A percentile compares a stretch with the other conserved stretches of the same genome.
phyloP scores from a whole-genome alignment of 1,140 invertebrate species.

The Drosophila rufa region DNA sequence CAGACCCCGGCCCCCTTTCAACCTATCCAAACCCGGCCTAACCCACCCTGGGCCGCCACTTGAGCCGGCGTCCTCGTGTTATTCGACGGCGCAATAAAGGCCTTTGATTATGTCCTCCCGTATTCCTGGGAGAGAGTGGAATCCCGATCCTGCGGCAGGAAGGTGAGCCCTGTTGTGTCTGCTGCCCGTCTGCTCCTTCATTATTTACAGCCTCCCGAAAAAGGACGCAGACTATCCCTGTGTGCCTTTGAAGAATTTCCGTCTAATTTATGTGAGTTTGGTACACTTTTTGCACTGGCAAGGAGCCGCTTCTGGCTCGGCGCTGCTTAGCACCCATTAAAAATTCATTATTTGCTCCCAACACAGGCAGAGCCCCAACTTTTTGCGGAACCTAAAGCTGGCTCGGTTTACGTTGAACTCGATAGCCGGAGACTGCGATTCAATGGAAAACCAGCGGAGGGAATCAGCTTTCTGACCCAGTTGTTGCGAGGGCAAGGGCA shows the following conservation, averaged over 20 bases:
- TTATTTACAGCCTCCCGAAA: slow-evolving; percentile 74
- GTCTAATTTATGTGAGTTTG: slow-evolving; percentile 64
- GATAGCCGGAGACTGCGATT: neutral
- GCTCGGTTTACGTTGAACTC: slow-evolving; percentile 1
- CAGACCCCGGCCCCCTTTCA: neutral
- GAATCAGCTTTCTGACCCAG: slow-evolving; percentile 23
- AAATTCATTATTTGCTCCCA: slow-evolving; percentile 58
- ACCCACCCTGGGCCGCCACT: slow-evolving; percentile 28
- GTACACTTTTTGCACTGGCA: slow-evolving; percentile 33
- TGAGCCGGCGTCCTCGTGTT: slow-evolving; percentile 66
- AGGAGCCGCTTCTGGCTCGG: slow-evolving; percentile 19
- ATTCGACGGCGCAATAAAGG: slow-evolving; percentile 69
- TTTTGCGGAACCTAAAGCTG: slow-evolving; percentile 5
- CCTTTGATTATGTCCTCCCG: slow-evolving; percentile 70
- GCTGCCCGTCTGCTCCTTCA: slow-evolving; percentile 70
- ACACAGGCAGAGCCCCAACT: slow-evolving; percentile 9
- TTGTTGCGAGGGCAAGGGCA: slow-evolving; percentile 4
- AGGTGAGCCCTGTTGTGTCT: slow-evolving; percentile 60
- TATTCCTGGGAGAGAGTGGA: slow-evolving; percentile 57
- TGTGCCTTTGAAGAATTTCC: slow-evolving; percentile 37
- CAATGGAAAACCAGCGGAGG: slow-evolving; percentile 2
- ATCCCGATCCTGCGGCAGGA: neutral
- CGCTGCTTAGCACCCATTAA: slow-evolving; percentile 56
- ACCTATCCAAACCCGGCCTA: slow-evolving; percentile 2
- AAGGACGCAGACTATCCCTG: slow-evolving; percentile 1